Evolutionary conservation across 1,140 invertebrate genomes (phyloP).

Genomic region (Leptinotarsa defecta): DNA sequence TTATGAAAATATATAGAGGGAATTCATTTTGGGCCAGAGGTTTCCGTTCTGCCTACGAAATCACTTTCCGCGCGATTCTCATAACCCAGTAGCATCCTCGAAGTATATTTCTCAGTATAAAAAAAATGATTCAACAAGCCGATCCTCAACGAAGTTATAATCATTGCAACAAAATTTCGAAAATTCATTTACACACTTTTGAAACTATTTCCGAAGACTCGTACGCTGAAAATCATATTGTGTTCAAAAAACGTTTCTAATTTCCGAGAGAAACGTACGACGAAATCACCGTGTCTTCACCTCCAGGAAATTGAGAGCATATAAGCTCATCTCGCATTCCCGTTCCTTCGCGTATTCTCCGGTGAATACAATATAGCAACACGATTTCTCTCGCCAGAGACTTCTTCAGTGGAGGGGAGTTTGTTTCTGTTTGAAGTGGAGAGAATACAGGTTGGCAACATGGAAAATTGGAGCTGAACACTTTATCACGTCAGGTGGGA

Average conservation of each 20-base stretch:
- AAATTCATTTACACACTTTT: neutral
- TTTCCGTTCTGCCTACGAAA: no score
- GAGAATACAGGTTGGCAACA: no score
- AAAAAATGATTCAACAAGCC: neutral
- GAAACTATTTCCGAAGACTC: neutral
- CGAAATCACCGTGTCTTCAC: slow-evolving; percentile 12
- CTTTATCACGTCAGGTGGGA: no score
- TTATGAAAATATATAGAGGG: no score
- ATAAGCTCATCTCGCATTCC: slow-evolving; percentile 4
- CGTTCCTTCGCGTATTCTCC: neutral
- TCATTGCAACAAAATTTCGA: neutral
- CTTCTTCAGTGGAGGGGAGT: no score
- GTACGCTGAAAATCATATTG: neutral
- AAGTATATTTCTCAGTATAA: neutral
- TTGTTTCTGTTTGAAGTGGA: no score
- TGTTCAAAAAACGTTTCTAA: neutral
- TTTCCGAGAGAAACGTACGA: slow-evolving; percentile 8
- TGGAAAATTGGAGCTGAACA: no score
- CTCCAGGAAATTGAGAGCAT: slow-evolving; percentile 1
- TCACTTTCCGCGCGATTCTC: no score
- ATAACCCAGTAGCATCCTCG: no score
- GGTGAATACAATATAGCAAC: neutral
- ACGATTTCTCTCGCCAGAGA: neutral
- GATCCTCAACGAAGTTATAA: neutral
- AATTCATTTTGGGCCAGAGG: no score